phyloP scores from a whole-genome alignment of 2,113 vertebrate genomes.

The Phyllostomus discolor region DNA sequence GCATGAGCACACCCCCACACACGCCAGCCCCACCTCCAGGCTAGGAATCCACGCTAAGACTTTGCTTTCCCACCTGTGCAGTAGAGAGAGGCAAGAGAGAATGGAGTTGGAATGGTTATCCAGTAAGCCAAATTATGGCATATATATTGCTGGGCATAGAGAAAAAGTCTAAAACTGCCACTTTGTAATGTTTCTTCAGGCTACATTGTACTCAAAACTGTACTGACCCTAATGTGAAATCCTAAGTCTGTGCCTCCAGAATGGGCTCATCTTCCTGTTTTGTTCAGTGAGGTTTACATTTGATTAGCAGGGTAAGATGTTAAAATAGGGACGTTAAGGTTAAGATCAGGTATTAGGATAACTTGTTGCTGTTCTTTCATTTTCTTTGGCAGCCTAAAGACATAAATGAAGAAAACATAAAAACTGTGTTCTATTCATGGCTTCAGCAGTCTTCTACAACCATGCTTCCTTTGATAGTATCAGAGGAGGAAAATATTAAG shows the following conservation, averaged over 20 bases:
- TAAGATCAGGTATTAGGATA: not conserved
- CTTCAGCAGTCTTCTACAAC: conserved; percentile 84
- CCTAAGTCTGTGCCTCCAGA: not conserved
- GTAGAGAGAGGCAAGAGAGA: not conserved
- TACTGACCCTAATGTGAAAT: not conserved
- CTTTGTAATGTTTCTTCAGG: not conserved
- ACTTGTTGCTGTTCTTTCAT: conserved; percentile 6
- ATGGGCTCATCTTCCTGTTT: not conserved
- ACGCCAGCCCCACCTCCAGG: not conserved
- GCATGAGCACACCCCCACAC: too few species aligned
- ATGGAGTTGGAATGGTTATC: not conserved
- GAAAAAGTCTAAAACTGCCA: not conserved
- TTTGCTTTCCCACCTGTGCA: not conserved
- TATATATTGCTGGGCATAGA: not conserved
- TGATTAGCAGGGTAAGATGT: not conserved
- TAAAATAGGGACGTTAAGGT: not conserved
- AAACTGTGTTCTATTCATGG: conserved; percentile 87
- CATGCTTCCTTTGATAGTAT: conserved; percentile 84
- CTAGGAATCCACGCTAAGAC: not conserved
- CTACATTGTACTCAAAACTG: not conserved
- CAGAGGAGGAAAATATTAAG: conserved; percentile 79
- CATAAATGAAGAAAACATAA: conserved; percentile 83
- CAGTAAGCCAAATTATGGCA: not conserved
- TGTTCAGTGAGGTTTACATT: not conserved
- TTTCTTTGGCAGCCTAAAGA: conserved; percentile 78